Evolutionary conservation across 2,888 invertebrate genomes (phyloP).

Genomic region (Lepidocyrtoides sp.): DNA sequence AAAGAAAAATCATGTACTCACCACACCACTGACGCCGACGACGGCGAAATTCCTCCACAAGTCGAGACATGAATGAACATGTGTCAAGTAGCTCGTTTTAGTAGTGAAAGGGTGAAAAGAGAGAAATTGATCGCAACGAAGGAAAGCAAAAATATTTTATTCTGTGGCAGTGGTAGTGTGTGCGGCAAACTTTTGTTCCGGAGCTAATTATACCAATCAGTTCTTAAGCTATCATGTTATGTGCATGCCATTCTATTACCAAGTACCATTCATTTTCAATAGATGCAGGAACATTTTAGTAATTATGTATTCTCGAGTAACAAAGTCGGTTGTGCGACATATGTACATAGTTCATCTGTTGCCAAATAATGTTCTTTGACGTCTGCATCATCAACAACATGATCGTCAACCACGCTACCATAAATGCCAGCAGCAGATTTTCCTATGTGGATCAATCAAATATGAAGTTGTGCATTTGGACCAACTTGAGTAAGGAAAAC

Average conservation of each 20-base stretch:
- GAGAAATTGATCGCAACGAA: slow-evolving; percentile 3
- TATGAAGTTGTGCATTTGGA: not conserved
- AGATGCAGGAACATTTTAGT: not conserved
- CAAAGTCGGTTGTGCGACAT: not conserved
- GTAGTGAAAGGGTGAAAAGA: not conserved
- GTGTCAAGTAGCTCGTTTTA: slow-evolving; percentile 29
- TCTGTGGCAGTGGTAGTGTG: not conserved
- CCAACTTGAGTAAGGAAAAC: not conserved
- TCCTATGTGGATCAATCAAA: not conserved
- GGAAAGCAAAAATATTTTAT: slow-evolving; percentile 44
- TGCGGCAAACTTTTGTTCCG: slow-evolving; percentile 47
- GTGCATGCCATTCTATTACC: not conserved
- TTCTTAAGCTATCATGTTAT: slow-evolving; percentile 6
- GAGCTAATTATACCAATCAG: slow-evolving; percentile 49
- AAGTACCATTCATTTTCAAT: no score
- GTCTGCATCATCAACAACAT: not conserved
- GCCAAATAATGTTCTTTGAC: not conserved
- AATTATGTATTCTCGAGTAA: not conserved
- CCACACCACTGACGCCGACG: not conserved
- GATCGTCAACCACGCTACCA: not conserved
- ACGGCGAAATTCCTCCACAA: slow-evolving; percentile 53
- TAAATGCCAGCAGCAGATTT: not conserved
- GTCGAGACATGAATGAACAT: slow-evolving; percentile 47
- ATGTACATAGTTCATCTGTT: slow-evolving; percentile 1
- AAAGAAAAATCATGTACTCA: slow-evolving; percentile 6